Evolutionary conservation across 92 coral and sea anemone genomes (phyloP).

Genomic region (Porites evermanni): DNA sequence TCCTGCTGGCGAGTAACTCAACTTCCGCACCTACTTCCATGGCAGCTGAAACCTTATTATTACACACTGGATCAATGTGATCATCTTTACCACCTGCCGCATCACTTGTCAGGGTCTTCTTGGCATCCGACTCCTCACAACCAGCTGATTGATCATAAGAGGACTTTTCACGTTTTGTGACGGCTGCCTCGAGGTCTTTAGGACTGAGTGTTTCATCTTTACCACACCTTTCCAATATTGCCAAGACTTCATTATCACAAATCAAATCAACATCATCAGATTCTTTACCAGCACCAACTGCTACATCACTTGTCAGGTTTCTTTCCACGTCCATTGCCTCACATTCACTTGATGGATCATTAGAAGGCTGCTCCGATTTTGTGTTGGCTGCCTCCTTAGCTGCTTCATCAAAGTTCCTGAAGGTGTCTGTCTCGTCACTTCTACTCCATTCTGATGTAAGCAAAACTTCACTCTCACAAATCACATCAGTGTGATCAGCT

Average conservation of each 20-base stretch:
- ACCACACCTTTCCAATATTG: not conserved
- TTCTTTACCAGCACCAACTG: not conserved
- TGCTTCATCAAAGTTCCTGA: not conserved
- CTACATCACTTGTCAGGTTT: not conserved
- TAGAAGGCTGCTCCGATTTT: not conserved
- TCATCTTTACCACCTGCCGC: not conserved
- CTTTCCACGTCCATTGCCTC: not conserved
- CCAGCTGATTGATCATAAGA: not conserved
- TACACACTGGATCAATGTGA: slow-evolving; percentile 7
- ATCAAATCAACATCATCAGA: not conserved
- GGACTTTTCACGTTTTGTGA: not conserved
- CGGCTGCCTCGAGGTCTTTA: not conserved
- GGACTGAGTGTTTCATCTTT: not conserved
- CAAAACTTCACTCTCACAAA: slow-evolving; percentile 34
- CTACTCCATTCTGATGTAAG: not conserved
- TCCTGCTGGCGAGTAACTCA: not conserved
- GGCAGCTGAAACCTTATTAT: slow-evolving; percentile 16
- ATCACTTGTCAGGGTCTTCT: not conserved
- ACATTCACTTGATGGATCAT: not conserved
- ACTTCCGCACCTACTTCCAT: not conserved
- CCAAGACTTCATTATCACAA: slow-evolving; percentile 32
- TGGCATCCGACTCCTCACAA: not conserved
- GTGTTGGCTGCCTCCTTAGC: not conserved
- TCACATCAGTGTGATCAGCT: not conserved
- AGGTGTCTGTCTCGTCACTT: not conserved